These are phyloP conservation scores for Glaucomys volans DNA, from an alignment of 2,113 vertebrate species.

Conservation along the genomic window DNA sequence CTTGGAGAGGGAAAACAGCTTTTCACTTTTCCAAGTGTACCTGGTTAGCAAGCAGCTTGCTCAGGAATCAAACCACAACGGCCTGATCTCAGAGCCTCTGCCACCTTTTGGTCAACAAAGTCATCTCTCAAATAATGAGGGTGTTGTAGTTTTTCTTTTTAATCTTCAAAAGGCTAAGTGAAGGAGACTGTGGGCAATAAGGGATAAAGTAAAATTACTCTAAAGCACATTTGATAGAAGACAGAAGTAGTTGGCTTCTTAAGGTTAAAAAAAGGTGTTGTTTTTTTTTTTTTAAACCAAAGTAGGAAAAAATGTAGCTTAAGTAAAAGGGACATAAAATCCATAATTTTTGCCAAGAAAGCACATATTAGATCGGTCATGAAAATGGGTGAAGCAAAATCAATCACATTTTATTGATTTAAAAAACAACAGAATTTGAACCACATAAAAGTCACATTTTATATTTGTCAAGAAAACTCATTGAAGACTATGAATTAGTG, in stretches of 20 bases:
- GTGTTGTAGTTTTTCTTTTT: not conserved
- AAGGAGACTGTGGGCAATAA: not conserved
- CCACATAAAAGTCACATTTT: constrained; percentile 70
- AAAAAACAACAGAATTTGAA: constrained; percentile 74
- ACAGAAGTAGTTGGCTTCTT: not conserved
- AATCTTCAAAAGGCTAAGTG: not conserved
- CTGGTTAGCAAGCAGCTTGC: not conserved
- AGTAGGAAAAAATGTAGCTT: constrained; percentile 60
- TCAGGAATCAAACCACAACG: not conserved
- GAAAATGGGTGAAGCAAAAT: constrained; percentile 77
- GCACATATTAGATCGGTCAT: constrained; percentile 68
- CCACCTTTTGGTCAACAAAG: not conserved
- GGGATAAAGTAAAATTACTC: constrained; percentile 13
- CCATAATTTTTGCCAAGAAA: constrained; percentile 73
- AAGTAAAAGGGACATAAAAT: constrained; percentile 78
- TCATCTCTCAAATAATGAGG: not conserved
- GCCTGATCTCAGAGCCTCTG: not conserved
- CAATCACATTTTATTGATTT: constrained; percentile 76
- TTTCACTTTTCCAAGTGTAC: not conserved
- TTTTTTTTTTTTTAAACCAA: not conserved
- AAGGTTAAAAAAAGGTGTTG: constrained; percentile 39
- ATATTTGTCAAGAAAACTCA: constrained; percentile 68
- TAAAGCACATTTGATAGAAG: constrained; percentile 3
- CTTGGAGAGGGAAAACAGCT: not conserved
- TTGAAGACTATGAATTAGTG: constrained; percentile 65